Conservation (phyloP, 2,113 vertebrate species). For the Baryphthengus martii region DNA sequence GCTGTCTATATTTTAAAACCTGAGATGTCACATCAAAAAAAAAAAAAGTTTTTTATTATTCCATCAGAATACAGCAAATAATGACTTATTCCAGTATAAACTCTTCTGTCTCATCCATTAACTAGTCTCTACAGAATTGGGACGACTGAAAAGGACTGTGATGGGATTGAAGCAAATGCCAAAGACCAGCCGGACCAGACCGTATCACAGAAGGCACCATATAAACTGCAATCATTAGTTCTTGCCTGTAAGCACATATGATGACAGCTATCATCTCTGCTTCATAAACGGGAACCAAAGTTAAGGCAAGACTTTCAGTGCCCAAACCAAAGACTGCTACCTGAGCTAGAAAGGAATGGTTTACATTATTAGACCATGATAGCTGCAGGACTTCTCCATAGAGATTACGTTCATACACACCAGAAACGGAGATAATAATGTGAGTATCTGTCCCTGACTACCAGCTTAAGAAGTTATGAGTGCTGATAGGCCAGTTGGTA, state of each 20-base stretch:
- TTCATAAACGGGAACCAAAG: background rate
- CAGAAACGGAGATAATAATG: background rate
- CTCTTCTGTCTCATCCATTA: background rate
- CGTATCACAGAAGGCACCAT: background rate
- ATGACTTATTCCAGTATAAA: background rate
- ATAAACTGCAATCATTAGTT: background rate
- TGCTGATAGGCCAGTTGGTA: background rate
- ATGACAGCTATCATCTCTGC: background rate
- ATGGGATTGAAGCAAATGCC: background rate
- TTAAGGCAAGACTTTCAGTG: background rate
- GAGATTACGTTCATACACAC: background rate
- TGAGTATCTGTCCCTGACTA: background rate
- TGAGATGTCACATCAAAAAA: background rate
- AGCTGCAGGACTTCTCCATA: background rate
- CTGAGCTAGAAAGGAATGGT: background rate
- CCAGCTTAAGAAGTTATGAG: background rate
- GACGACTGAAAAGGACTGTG: background rate
- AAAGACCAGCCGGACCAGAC: background rate
- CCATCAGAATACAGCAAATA: background rate
- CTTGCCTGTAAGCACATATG: background rate
- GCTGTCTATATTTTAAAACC: background rate
- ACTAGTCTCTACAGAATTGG: background rate
- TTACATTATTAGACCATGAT: background rate
- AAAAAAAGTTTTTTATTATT: background rate
- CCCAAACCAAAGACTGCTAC: background rate